These are phyloP conservation scores for Arothron firmamentum DNA, from an alignment of 2,113 vertebrate genomes.

Conservation along the genomic window DNA sequence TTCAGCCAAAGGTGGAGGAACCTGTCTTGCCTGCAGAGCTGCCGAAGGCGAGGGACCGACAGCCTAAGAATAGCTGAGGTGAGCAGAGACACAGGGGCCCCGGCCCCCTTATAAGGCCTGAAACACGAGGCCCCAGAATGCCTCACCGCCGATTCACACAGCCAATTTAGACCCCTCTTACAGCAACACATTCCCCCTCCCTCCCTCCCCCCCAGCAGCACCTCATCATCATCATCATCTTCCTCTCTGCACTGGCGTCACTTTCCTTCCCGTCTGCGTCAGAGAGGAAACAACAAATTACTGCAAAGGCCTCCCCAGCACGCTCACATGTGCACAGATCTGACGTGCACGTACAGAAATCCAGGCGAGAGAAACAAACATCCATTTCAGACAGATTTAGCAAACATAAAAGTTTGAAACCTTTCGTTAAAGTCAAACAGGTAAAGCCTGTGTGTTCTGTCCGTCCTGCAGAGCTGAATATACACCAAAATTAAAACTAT, in stretches of 20 bases:
- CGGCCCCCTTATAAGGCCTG: conserved; percentile 71
- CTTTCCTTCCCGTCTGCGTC: neutral
- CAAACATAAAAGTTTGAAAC: no score
- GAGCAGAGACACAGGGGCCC: conserved; percentile 49
- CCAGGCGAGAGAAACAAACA: no score
- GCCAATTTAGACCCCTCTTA: conserved; percentile 67
- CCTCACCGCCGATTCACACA: conserved; percentile 63
- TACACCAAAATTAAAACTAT: no score
- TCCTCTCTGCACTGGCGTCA: neutral
- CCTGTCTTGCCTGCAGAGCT: conserved; percentile 56
- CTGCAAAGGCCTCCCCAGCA: no score
- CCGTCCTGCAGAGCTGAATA: no score
- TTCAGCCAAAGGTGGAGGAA: conserved; percentile 5
- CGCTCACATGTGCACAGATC: no score
- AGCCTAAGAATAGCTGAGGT: conserved; percentile 68
- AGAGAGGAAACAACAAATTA: neutral
- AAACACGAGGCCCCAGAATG: conserved; percentile 70
- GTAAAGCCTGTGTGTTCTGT: no score
- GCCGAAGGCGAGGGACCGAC: conserved; percentile 52
- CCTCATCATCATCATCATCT: conserved; percentile 41
- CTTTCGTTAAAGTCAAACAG: no score
- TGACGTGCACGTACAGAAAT: no score
- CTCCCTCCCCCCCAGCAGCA: conserved; percentile 22
- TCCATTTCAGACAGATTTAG: no score
- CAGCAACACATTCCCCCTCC: neutral